Percentiles rank a stretch among this genome's conserved stretches.
Evolutionary conservation across 2,113 vertebrate species (phyloP).

Genomic region (Grammomys surdaster): DNA sequence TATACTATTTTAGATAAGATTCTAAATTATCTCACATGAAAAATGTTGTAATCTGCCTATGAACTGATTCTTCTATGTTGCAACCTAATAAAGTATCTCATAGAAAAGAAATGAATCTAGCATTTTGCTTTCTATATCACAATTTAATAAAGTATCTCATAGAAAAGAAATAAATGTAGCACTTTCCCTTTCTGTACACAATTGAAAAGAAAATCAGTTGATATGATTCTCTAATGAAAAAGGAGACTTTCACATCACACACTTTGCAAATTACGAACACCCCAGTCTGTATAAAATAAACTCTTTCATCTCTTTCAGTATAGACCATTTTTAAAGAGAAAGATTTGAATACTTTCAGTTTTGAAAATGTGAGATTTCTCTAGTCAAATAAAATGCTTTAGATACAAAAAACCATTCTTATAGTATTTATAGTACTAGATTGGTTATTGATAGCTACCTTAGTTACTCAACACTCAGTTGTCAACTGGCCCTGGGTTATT

Average conservation of each 20-base stretch:
- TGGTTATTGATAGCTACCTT: neutral
- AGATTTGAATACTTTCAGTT: slow-evolving; percentile 34
- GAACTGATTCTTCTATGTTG: slow-evolving; percentile 56
- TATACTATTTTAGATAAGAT: slow-evolving; percentile 37
- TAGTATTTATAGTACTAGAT: neutral
- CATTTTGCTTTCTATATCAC: slow-evolving; percentile 20
- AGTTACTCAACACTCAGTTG: neutral
- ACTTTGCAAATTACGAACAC: slow-evolving; percentile 33
- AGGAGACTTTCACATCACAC: neutral
- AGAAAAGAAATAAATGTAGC: too few relatives aligned
- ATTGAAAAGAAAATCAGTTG: slow-evolving; percentile 23
- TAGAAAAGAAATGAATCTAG: slow-evolving; percentile 27
- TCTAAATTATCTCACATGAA: slow-evolving; percentile 49
- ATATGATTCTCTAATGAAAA: slow-evolving; percentile 49
- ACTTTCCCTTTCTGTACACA: neutral
- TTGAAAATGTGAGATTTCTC: slow-evolving; percentile 1
- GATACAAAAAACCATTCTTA: neutral
- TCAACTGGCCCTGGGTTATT: neutral
- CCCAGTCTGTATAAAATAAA: slow-evolving; percentile 54
- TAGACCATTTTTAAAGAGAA: neutral
- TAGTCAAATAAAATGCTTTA: neutral
- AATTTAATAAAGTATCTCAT: too few relatives aligned
- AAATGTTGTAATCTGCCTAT: slow-evolving; percentile 52
- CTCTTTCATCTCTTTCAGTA: neutral
- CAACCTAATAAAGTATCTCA: slow-evolving; percentile 48